phyloP scores from a whole-genome alignment of 2,797 vertebrate genomes.

The Platyrinchus mystaceus region DNA sequence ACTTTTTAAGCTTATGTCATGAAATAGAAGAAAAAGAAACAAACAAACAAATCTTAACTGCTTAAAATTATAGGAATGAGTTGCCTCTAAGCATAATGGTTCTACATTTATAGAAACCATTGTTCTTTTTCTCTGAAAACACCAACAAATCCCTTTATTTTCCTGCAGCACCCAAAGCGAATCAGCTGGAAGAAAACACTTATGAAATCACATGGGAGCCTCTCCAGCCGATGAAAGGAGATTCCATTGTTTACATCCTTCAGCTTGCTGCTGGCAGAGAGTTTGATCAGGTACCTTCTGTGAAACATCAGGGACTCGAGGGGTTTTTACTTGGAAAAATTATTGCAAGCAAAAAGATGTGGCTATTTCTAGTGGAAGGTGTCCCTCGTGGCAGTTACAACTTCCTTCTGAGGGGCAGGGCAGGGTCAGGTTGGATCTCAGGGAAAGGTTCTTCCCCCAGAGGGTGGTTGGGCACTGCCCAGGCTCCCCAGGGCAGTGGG shows the following conservation, averaged over 20 bases:
- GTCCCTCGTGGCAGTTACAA: not conserved
- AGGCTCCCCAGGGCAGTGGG: not conserved
- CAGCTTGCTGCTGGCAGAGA: constrained; percentile 79
- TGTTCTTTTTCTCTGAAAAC: not conserved
- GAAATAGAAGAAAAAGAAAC: not conserved
- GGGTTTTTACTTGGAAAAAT: not conserved
- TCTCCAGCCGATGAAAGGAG: constrained; percentile 80
- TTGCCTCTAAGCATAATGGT: not conserved
- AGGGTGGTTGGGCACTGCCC: not conserved
- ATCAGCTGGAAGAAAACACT: constrained; percentile 71
- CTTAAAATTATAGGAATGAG: not conserved
- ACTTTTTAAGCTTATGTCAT: not conserved
- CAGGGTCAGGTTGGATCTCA: not conserved
- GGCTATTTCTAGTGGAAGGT: not conserved
- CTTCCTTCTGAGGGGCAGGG: not conserved
- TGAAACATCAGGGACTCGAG: not conserved
- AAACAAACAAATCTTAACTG: not conserved
- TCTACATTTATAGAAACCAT: not conserved
- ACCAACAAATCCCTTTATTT: not conserved
- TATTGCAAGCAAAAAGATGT: fast-evolving
- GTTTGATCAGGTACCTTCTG: constrained; percentile 74
- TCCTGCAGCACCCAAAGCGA: constrained; percentile 73
- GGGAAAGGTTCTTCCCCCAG: not conserved
- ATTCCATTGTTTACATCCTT: constrained; percentile 81
- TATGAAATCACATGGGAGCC: constrained; percentile 81